These are phyloP conservation scores for Tuberolachnus salignus DNA, from an alignment of 2,888 invertebrate genomes.

Conservation along the genomic window DNA sequence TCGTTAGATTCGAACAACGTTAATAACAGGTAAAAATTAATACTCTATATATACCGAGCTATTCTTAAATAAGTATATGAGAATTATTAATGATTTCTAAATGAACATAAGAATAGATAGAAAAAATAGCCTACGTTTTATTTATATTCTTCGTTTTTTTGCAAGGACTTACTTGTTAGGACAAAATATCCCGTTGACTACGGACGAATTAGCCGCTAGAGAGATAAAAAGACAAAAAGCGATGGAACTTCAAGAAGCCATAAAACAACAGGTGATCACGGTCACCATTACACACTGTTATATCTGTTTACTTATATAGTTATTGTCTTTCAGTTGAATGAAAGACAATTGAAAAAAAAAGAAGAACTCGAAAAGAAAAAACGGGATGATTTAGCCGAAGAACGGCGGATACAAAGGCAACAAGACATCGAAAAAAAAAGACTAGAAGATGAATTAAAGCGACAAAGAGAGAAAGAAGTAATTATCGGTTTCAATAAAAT, in stretches of 20 bases:
- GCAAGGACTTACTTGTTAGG: slow-evolving; percentile 77
- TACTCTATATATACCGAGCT: not conserved
- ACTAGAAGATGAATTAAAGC: slow-evolving; percentile 70
- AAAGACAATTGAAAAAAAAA: slow-evolving; percentile 68
- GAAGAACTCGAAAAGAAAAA: slow-evolving; percentile 59
- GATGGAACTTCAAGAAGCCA: slow-evolving; percentile 83
- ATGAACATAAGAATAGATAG: no score
- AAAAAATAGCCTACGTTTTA: no score
- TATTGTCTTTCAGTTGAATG: slow-evolving; percentile 62
- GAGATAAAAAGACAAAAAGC: slow-evolving; percentile 83
- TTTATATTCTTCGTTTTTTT: not conserved
- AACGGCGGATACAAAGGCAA: slow-evolving; percentile 74
- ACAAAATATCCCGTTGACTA: slow-evolving; percentile 84
- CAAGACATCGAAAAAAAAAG: slow-evolving; percentile 82
- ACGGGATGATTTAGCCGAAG: slow-evolving; percentile 75
- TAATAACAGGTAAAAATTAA: slow-evolving; percentile 35
- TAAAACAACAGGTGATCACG: slow-evolving; percentile 81
- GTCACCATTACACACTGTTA: no score
- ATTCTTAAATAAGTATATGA: not conserved
- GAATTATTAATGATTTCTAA: no score
- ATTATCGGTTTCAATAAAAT: not conserved
- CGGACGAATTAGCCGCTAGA: slow-evolving; percentile 78
- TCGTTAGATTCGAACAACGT: slow-evolving; percentile 36
- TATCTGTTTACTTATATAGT: not conserved
- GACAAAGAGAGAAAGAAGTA: slow-evolving; percentile 72